Conservation (phyloP, 2,113 vertebrate genomes). For the Colaptes auratus region DNA sequence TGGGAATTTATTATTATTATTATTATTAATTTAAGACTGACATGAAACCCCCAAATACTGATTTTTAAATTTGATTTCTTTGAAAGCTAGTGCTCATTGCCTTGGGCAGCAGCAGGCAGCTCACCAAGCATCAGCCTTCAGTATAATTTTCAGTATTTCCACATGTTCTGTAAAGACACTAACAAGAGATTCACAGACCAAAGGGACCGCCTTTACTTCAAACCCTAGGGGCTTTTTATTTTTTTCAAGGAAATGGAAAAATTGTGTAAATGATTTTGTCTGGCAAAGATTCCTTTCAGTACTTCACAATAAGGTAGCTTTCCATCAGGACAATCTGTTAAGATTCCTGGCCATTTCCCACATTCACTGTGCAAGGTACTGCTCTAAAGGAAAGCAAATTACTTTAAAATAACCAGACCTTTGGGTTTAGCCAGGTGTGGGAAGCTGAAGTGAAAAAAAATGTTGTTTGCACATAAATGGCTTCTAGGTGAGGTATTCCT, state of each 20-base stretch:
- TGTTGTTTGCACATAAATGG: not conserved
- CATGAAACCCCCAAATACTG: not conserved
- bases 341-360: not conserved
- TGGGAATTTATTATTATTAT: not conserved
- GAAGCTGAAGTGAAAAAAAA: not conserved
- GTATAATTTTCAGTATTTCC: not conserved
- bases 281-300: slow-evolving; percentile 16
- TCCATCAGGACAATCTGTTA: not conserved
- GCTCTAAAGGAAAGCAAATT: not conserved
- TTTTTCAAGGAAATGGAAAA: slow-evolving; percentile 20
- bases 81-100: not conserved
- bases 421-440: not conserved
- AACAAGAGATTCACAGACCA: slow-evolving; percentile 42
- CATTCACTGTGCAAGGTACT: not conserved
- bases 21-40: not conserved
- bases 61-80: not conserved
- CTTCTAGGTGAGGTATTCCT: not conserved
- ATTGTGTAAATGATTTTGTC: not conserved
- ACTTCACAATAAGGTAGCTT: not conserved
- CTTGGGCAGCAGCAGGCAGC: slow-evolving; percentile 11
- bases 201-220: not conserved
- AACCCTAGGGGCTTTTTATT: slow-evolving; percentile 9
- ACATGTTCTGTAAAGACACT: not conserved
- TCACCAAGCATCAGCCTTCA: not conserved
- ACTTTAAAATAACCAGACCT: not conserved